Conservation (phyloP, 2,797 vertebrate species). For the Threskiornis aethiopicus region DNA sequence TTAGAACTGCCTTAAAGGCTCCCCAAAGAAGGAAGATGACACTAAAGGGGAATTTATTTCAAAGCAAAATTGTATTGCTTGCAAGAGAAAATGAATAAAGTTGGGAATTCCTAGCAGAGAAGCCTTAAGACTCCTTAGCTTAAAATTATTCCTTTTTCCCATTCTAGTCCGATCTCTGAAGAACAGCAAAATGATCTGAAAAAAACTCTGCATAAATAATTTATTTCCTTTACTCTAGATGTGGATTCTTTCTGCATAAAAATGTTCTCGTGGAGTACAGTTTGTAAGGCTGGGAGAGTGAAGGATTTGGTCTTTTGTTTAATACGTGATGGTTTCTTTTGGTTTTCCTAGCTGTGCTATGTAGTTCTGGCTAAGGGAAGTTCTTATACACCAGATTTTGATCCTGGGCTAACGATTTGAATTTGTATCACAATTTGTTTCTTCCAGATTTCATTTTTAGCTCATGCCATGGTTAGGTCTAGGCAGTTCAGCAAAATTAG, state of each 20-base stretch:
- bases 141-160: slow-evolving; percentile 38
- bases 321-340: rapidly evolving
- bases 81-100: slow-evolving; percentile 9
- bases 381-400: background rate
- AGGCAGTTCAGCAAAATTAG: background rate
- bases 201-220: slow-evolving; percentile 51
- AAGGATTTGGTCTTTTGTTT: background rate
- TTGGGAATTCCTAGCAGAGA: slow-evolving; percentile 33
- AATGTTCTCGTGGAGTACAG: background rate
- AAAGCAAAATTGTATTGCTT: slow-evolving; percentile 28
- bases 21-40: slow-evolving; percentile 21
- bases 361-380: background rate
- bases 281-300: background rate
- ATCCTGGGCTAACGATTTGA: background rate
- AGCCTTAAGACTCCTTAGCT: slow-evolving; percentile 31
- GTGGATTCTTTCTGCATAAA: background rate
- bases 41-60: slow-evolving; percentile 39
- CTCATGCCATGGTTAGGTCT: background rate
- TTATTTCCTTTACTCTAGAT: slow-evolving; percentile 31
- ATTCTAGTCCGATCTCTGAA: slow-evolving; percentile 17
- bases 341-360: background rate
- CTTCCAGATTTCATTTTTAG: background rate
- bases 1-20: slow-evolving; percentile 16
- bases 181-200: slow-evolving; percentile 45
- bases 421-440: background rate